Conservation (phyloP, 2,113 vertebrate species). For the Mustela nigripes region DNA sequence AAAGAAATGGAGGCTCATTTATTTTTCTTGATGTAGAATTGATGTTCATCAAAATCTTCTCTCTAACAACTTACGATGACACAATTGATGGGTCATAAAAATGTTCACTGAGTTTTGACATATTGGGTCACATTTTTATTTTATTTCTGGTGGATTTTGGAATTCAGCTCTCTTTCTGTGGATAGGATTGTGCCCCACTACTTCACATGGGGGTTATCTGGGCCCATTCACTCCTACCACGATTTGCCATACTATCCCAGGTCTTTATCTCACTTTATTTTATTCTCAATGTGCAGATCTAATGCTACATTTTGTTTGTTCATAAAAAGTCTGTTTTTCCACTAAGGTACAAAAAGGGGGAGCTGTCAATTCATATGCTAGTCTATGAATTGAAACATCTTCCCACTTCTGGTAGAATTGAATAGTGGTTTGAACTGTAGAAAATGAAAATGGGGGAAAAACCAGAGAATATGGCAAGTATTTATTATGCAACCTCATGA, state of each 20-base stretch:
- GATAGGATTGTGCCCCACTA: background rate
- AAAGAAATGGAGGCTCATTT: slow-evolving; percentile 73
- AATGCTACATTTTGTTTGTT: slow-evolving; percentile 41
- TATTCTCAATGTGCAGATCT: background rate
- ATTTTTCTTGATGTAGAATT: slow-evolving; percentile 76
- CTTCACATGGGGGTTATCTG: background rate
- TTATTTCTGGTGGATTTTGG: slow-evolving; percentile 25
- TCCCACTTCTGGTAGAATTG: background rate
- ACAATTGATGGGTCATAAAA: slow-evolving; percentile 76
- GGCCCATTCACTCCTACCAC: slow-evolving; percentile 4
- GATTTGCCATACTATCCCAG: slow-evolving; percentile 60
- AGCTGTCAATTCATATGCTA: background rate
- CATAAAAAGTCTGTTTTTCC: background rate
- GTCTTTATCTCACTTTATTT: background rate
- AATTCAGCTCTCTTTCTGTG: slow-evolving; percentile 42
- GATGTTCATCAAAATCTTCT: slow-evolving; percentile 79
- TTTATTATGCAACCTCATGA: background rate
- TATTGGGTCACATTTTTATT: slow-evolving; percentile 58
- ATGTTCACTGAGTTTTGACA: slow-evolving; percentile 68
- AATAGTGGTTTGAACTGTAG: slow-evolving; percentile 43
- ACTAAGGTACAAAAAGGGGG: background rate
- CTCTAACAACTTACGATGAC: slow-evolving; percentile 72
- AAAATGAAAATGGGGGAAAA: slow-evolving; percentile 32
- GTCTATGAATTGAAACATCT: slow-evolving; percentile 47
- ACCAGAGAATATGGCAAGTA: background rate